Base-by-base conservation (phyloP, 2,113 vertebrate species). In the Willisornis vidua region DNA sequence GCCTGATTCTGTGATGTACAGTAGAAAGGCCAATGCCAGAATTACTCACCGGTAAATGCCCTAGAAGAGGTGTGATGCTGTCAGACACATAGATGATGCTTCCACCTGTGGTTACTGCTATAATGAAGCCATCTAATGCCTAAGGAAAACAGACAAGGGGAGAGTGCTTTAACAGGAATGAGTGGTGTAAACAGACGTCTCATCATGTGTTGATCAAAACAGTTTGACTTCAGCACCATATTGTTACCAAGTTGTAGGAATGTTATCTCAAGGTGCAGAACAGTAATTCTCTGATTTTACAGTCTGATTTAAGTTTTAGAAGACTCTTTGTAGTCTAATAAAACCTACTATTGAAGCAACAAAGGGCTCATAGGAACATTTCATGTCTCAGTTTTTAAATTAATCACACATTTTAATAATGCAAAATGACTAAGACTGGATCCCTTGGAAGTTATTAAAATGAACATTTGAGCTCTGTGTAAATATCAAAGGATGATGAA, bases 51-150 rank as follows among this genome's bases (percentile, higher is more conserved):
- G 98, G 98, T 89, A 98, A 96, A 90, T 98, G 98, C 61, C 98
- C 98, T 46, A 98, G 98, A 74, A 98, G 97, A 83, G 98, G 98
- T 7, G 98, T 98, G 85, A 98, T 98, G 31, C 98, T 98, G 96
- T 98, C 98, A 52, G 98, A 98, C 85, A 98, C 98, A 29, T 98
- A 98, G 74, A 98, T 96, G 73, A 98, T 98, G 86, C 97, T 98
- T 96, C 98, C 98, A 59, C 98, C 98, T 28, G 98, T 98, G 19
- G 98, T 98, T 82, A 98, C 97, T 4, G 98, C 98, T 55, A 98
- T 98, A 88, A 98, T 97, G 96, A 98, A 98, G 87, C 98, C 98
- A 74, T 98, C 98, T 58, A 98, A 94, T 15, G 98, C 98, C 98
- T 98, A 94, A 7, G 48, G 63, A 87, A 96, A 94, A 87, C 3